phyloP scores from a whole-genome alignment of 1,140 invertebrate genomes.

The Sarcophaga peregrina region DNA sequence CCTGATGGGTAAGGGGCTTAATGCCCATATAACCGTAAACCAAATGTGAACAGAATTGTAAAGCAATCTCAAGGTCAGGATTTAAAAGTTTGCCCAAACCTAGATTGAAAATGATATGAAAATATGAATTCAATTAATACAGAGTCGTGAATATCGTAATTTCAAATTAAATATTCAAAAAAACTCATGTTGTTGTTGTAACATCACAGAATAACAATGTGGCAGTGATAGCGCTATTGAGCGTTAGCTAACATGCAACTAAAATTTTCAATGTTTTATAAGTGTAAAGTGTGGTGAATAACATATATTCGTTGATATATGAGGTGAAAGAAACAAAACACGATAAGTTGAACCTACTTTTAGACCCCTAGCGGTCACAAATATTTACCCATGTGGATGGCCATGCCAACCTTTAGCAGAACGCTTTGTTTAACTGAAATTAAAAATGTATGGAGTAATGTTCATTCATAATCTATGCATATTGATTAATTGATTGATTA shows the following conservation, averaged over 20 bases:
- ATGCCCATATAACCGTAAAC: conserved; percentile 87
- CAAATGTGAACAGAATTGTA: conserved; percentile 85
- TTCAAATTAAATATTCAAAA: background rate
- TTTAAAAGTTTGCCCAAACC: conserved; percentile 82
- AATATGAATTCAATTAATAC: background rate
- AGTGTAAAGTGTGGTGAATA: too few species aligned
- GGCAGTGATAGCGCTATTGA: background rate
- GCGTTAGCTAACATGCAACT: too few species aligned
- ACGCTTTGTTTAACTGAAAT: background rate
- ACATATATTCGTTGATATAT: background rate
- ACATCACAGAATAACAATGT: background rate
- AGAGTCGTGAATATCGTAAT: background rate
- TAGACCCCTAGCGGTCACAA: background rate
- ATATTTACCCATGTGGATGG: conserved; percentile 3
- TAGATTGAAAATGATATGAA: conserved; percentile 57
- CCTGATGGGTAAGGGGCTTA: conserved; percentile 75
- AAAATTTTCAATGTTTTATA: too few species aligned
- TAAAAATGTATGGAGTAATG: background rate
- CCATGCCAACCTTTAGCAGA: background rate
- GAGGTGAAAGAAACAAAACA: too few species aligned
- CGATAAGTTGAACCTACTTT: background rate
- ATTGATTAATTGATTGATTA: too few species aligned
- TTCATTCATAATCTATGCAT: too few species aligned
- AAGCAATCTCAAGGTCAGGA: conserved; percentile 77
- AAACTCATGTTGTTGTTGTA: background rate